A percentile compares a stretch with the other conserved stretches of the same genome.
These are phyloP conservation scores for Anastrepha ludens DNA, from an alignment of 1,140 invertebrate genomes.

Conservation along the genomic window DNA sequence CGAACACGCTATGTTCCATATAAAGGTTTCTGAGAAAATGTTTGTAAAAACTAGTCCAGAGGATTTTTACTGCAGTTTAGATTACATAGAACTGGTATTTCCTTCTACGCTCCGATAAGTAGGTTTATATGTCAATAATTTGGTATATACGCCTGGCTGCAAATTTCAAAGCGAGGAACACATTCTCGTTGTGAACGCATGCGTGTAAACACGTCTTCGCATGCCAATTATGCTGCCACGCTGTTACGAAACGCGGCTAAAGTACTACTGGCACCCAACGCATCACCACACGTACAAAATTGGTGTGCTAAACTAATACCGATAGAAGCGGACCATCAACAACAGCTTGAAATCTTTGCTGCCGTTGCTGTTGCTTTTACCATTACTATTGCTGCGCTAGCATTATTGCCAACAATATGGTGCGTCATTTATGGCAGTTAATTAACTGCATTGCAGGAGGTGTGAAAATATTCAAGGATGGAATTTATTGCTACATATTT, in stretches of 20 bases:
- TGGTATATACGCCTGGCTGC: no score
- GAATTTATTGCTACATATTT: conserved; percentile 49
- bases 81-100: background rate
- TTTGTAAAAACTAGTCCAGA: no score
- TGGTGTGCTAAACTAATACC: background rate
- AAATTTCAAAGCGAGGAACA: no score
- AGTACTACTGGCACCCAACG: background rate
- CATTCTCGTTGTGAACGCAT: background rate
- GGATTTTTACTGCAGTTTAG: no score
- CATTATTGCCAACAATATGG: background rate
- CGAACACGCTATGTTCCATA: no score
- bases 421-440: conserved; percentile 41
- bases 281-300: background rate
- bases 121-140: background rate
- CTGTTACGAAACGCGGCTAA: background rate
- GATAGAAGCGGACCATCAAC: background rate
- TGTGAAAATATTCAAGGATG: conserved; percentile 36
- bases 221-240: background rate
- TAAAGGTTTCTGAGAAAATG: no score
- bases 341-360: background rate
- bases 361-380: background rate
- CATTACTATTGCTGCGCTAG: background rate
- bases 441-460: conserved; percentile 48
- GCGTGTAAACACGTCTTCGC: conserved; percentile 2
- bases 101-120: background rate